These are phyloP conservation scores for Camptogramma bilineatum DNA, from an alignment of 2,888 invertebrate species.

Conservation along the genomic window DNA sequence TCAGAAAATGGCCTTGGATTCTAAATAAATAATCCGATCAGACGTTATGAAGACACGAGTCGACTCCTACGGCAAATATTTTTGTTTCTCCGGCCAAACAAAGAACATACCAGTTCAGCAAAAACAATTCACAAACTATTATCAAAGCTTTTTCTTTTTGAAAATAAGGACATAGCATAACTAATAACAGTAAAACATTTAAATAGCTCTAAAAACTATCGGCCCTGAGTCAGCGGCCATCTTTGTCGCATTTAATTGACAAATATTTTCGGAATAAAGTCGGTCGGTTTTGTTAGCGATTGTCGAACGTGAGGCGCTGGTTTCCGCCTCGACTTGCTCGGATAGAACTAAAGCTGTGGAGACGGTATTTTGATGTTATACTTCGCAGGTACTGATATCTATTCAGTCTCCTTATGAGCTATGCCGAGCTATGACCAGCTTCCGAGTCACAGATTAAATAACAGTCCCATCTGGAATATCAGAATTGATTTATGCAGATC, in stretches of 20 bases:
- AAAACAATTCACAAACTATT: slow-evolving; percentile 40
- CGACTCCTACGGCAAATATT: not conserved
- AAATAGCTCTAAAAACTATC: slow-evolving; percentile 56
- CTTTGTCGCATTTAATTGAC: slow-evolving; percentile 75
- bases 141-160: slow-evolving; percentile 42
- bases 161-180: slow-evolving; percentile 41
- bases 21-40: slow-evolving; percentile 2
- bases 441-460: not conserved
- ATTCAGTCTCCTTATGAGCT: not conserved
- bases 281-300: slow-evolving; percentile 53
- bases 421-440: not conserved
- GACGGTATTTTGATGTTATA: slow-evolving; percentile 12
- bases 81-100: slow-evolving; percentile 22
- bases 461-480: not conserved
- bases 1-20: not conserved
- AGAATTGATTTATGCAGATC: not conserved
- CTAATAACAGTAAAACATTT: slow-evolving; percentile 66
- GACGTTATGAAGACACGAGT: not conserved
- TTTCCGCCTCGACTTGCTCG: slow-evolving; percentile 61
- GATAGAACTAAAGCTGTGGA: slow-evolving; percentile 16
- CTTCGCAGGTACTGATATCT: not conserved
- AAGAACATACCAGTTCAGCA: slow-evolving; percentile 27
- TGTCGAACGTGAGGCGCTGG: slow-evolving; percentile 55
- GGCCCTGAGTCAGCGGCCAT: slow-evolving; percentile 58
- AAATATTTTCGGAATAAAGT: slow-evolving; percentile 60